phyloP scores from a whole-genome alignment of 64 coral and sea anemone genomes.

The Acropora tenuis region DNA sequence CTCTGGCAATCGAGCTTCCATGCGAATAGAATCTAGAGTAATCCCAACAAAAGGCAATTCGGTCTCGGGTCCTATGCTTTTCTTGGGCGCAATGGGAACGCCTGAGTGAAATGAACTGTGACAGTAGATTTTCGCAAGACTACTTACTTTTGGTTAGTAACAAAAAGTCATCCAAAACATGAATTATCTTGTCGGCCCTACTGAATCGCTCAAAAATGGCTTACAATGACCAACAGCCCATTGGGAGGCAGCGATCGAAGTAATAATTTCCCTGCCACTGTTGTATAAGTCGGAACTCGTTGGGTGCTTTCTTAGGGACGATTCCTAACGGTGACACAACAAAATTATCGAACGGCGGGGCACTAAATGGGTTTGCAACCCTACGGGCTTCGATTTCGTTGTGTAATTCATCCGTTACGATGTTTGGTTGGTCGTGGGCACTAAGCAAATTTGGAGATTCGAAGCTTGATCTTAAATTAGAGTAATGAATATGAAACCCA shows the following conservation, averaged over 20 bases:
- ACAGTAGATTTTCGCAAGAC: conserved; percentile 1
- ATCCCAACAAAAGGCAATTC: conserved; percentile 22
- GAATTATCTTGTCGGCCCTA: background rate
- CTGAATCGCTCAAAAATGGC: conserved; percentile 34
- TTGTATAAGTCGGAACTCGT: conserved; percentile 48
- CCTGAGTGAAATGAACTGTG: background rate
- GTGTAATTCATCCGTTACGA: conserved; percentile 34
- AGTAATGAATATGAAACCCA: conserved; percentile 50
- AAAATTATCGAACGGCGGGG: conserved; percentile 48
- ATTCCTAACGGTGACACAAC: conserved; percentile 43
- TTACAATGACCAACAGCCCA: conserved; percentile 16
- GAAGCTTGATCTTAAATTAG: background rate
- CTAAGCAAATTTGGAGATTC: conserved; percentile 31
- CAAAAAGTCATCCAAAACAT: conserved; percentile 27
- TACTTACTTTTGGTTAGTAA: conserved; percentile 1
- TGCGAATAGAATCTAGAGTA: background rate
- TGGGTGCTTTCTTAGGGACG: conserved; percentile 47
- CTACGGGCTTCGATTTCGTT: conserved; percentile 29
- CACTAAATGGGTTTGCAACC: conserved; percentile 48
- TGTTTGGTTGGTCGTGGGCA: background rate
- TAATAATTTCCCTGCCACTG: conserved; percentile 26
- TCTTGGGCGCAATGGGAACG: background rate
- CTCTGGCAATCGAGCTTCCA: too few species aligned
- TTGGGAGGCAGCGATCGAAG: conserved; percentile 49
- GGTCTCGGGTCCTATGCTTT: conserved; percentile 9